phyloP scores from a whole-genome alignment of 2,113 vertebrate species.

The Leptobrachium leishanense region DNA sequence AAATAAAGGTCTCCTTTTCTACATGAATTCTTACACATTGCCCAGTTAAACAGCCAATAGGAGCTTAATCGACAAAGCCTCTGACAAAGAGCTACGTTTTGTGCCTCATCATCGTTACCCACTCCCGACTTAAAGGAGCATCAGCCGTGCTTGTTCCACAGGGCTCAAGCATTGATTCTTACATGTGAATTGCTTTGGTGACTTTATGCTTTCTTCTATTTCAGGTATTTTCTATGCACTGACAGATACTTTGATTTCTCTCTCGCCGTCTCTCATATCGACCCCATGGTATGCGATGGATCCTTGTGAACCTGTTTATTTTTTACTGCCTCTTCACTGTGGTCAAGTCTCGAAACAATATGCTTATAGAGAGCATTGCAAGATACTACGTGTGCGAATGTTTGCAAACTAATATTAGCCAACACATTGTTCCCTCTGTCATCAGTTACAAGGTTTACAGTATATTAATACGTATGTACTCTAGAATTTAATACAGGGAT shows the following conservation, averaged over 20 bases:
- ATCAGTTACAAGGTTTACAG: constrained; percentile 16
- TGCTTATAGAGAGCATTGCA: constrained; percentile 14
- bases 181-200: constrained; percentile 16
- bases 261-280: neutral
- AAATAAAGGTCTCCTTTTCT: neutral
- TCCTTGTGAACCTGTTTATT: neutral
- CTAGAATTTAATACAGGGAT: neutral
- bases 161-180: neutral
- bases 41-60: neutral
- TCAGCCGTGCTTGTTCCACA: neutral
- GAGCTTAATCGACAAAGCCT: neutral
- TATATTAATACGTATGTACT: neutral
- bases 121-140: neutral
- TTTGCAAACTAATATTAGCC: constrained; percentile 14
- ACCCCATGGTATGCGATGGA: neutral
- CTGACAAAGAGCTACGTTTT: constrained; percentile 8
- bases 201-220: constrained; percentile 26
- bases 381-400: neutral
- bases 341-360: neutral
- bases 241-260: neutral
- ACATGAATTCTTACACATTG: constrained; percentile 9
- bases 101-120: constrained; percentile 16
- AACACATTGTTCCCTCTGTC: neutral
- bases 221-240: constrained; percentile 47
- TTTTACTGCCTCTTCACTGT: constrained; percentile 6